These are phyloP conservation scores for Triplophysa yarkandensis DNA, from an alignment of 2,797 vertebrate species.

Conservation along the genomic window DNA sequence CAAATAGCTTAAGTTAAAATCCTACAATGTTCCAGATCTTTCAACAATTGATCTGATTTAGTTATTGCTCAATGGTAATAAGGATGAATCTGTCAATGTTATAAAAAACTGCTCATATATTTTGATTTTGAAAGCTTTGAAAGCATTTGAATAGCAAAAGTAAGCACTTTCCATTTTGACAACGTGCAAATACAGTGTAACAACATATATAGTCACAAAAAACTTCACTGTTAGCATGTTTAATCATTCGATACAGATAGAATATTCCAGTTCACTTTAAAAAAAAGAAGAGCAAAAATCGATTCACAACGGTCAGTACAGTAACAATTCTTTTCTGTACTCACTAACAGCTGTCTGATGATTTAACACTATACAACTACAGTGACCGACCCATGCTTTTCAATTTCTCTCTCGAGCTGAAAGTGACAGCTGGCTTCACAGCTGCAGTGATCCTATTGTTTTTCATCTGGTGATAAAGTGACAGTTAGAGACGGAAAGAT, in stretches of 20 bases:
- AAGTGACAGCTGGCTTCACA: conserved; percentile 56
- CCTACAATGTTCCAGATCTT: too few species aligned
- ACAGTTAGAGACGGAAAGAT: conserved; percentile 43
- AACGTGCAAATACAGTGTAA: not conserved
- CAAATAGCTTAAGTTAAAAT: too few species aligned
- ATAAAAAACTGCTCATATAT: too few species aligned
- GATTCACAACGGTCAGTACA: not conserved
- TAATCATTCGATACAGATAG: too few species aligned
- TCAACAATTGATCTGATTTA: too few species aligned
- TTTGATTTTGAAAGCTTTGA: too few species aligned
- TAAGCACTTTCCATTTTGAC: not conserved
- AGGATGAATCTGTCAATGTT: too few species aligned
- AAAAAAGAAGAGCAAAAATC: not conserved
- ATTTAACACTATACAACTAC: conserved; percentile 28
- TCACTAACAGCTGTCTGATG: conserved; percentile 47
- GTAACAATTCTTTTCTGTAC: not conserved
- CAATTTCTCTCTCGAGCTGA: conserved; percentile 16
- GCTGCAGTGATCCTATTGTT: conserved; percentile 49
- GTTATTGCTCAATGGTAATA: too few species aligned
- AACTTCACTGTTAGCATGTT: too few species aligned
- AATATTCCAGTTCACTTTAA: too few species aligned
- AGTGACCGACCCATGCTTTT: conserved; percentile 34
- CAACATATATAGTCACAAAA: too few species aligned
- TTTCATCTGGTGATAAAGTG: conserved; percentile 34
- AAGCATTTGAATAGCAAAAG: too few species aligned